These are phyloP conservation scores for Ptiloglossa arizonensis DNA, from an alignment of 1,140 invertebrate species.

Conservation along the genomic window DNA sequence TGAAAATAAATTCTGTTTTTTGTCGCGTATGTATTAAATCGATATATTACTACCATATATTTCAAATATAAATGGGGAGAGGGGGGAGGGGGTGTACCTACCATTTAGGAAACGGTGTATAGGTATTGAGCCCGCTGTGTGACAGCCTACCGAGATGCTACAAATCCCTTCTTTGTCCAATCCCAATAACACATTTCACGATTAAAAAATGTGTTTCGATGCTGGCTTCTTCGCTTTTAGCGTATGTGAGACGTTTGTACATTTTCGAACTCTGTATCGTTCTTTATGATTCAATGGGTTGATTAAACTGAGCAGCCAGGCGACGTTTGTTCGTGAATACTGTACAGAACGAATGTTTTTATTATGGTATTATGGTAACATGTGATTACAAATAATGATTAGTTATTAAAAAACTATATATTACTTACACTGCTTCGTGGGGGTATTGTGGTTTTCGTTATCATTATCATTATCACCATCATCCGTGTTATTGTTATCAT, in stretches of 20 bases:
- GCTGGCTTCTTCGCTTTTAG: background rate
- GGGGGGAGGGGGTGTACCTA: constrained; percentile 61
- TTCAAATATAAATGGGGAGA: constrained; percentile 50
- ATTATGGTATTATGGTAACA: background rate
- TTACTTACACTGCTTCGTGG: constrained; percentile 73
- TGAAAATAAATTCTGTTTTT: constrained; percentile 61
- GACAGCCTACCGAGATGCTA: constrained; percentile 51
- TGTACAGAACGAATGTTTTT: constrained; percentile 49
- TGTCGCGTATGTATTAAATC: constrained; percentile 50
- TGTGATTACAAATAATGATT: background rate
- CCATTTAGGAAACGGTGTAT: constrained; percentile 50
- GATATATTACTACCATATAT: constrained; percentile 50
- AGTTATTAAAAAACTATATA: background rate
- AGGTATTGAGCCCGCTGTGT: constrained; percentile 50
- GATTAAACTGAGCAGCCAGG: constrained; percentile 79
- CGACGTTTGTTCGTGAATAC: constrained; percentile 76
- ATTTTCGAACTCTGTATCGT: background rate
- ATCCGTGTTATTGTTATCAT: constrained; percentile 28
- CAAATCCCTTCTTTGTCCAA: constrained; percentile 18
- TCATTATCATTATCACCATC: constrained; percentile 45
- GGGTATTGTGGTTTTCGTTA: constrained; percentile 68
- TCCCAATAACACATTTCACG: constrained; percentile 3
- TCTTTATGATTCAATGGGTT: constrained; percentile 74
- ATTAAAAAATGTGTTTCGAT: background rate
- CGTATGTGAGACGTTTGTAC: background rate